Evolutionary conservation across 2,797 vertebrate species (phyloP), one percentile per base, ranked within the genome.

Genomic region (Acrossocheilus wenchowensis): DNA sequence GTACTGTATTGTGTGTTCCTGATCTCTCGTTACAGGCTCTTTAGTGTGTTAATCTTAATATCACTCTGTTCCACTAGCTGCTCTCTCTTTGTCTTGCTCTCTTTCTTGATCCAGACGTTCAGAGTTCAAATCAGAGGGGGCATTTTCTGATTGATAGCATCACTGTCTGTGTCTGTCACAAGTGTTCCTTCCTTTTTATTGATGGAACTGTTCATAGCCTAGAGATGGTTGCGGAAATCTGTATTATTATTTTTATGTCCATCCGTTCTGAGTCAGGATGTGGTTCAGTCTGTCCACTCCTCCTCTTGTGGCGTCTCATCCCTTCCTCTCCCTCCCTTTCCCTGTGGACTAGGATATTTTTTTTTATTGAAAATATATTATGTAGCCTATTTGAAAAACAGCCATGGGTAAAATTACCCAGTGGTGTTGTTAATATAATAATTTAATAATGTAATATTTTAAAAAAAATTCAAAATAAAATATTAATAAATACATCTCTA

Each of bases 321-420:
- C 30, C 52, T 52, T 81, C 84, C 84, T 75, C 34, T 81, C 69
- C 83, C 83, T 78, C 78, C 72, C 83, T 85, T 85, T 68, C 78
- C 30, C 30, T 77, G 39, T 78, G n/a, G 73, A 78, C 30, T 30
- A 1, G 30, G 30, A 30, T 30, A 30, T 30, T 30, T 30, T 26
- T 26, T 26, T 30, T 30, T 30, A 30, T 30, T 30, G 30, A 30
- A 30, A 30, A 30, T 30, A 30, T 30, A 30, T 30, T 30, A 30
- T 30, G 30, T 30, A 30, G 30, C 30, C 30, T 30, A 30, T 30
- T 30, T 30, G 30, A 30, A 30, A 30, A 30, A 30, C 30, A 30
- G 30, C 30, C 30, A 30, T 30, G 30, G 30, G 30, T 30, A 30
- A 30, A 30, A 30, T 30, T 30, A 30, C 30, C 30, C 30, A 30